Conservation (phyloP, 1,140 invertebrate genomes). For the Lepidurus apus region DNA sequence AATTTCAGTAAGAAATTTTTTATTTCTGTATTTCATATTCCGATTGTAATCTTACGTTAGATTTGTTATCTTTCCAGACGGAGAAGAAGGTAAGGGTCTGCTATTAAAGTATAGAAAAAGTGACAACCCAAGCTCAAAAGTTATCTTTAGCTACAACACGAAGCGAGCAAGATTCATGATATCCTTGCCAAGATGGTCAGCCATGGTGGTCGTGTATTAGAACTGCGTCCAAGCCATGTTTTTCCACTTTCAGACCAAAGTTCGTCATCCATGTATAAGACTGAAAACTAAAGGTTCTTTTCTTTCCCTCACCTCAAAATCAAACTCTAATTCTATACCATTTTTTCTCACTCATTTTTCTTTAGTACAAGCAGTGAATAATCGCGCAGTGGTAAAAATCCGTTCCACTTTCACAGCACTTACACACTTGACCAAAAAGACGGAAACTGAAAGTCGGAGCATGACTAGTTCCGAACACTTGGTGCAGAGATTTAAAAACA, state of each 20-base stretch:
- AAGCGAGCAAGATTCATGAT: not conserved
- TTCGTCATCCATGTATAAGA: not conserved
- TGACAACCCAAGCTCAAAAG: not conserved
- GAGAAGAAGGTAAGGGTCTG: not conserved
- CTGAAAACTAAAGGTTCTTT: no score
- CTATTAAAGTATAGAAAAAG: not conserved
- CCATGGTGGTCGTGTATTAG: conserved; percentile 3
- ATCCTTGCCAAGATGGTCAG: conserved; percentile 5
- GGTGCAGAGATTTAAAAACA: not conserved
- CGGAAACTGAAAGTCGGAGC: not conserved
- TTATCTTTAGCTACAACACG: not conserved
- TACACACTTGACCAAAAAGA: not conserved
- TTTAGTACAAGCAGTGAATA: not conserved
- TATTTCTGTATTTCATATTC: not conserved
- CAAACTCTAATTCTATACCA: not conserved
- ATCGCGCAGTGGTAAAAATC: not conserved
- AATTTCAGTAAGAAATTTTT: not conserved
- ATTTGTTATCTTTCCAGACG: conserved; percentile 7
- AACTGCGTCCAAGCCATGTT: conserved; percentile 7
- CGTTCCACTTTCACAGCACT: not conserved
- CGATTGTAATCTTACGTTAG: not conserved
- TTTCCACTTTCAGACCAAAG: not conserved
- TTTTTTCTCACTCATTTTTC: not conserved
- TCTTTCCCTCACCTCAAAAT: not conserved
- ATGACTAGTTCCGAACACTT: conserved; percentile 18